Evolutionary conservation across 2,888 invertebrate species (phyloP).

Genomic region (Nymphalis c-album): DNA sequence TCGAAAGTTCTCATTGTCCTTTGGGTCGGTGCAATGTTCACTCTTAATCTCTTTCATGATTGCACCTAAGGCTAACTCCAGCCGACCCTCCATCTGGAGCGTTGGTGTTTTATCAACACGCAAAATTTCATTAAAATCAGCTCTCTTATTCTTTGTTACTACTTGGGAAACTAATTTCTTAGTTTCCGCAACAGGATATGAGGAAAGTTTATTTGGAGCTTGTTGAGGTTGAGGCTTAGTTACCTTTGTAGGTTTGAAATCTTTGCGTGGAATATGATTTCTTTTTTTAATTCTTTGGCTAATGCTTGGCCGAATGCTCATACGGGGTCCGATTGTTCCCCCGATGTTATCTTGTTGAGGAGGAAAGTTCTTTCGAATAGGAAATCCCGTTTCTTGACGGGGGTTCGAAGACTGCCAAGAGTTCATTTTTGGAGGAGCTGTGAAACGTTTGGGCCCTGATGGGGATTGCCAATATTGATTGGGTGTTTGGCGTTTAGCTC

Average conservation of each 20-base stretch:
- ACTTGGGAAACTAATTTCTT: constrained; percentile 29
- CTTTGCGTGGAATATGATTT: constrained; percentile 38
- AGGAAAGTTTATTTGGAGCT: constrained; percentile 44
- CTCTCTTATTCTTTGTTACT: constrained; percentile 9
- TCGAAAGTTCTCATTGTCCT: constrained; percentile 36
- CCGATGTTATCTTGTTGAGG: constrained; percentile 17
- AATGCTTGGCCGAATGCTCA: constrained; percentile 41
- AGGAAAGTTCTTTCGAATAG: constrained; percentile 16
- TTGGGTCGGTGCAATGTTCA: constrained; percentile 31
- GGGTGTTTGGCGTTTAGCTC: constrained; percentile 21
- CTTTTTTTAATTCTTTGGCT: constrained; percentile 40
- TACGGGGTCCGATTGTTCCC: constrained; percentile 18
- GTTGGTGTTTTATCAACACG: constrained; percentile 50
- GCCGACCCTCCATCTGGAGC: constrained; percentile 55
- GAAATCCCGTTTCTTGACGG: constrained; percentile 1
- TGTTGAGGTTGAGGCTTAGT: constrained; percentile 46
- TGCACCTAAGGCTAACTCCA: constrained; percentile 64
- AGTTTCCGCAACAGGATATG: constrained; percentile 35
- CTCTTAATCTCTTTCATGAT: constrained; percentile 58
- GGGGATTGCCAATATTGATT: constrained; percentile 45
- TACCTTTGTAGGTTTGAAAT: constrained; percentile 50
- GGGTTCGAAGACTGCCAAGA: constrained; percentile 32
- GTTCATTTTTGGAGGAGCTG: constrained; percentile 37
- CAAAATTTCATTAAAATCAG: constrained; percentile 41
- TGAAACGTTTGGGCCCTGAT: constrained; percentile 48